phyloP scores from a whole-genome alignment of 1,140 invertebrate genomes.

The Hetaerina americana region DNA sequence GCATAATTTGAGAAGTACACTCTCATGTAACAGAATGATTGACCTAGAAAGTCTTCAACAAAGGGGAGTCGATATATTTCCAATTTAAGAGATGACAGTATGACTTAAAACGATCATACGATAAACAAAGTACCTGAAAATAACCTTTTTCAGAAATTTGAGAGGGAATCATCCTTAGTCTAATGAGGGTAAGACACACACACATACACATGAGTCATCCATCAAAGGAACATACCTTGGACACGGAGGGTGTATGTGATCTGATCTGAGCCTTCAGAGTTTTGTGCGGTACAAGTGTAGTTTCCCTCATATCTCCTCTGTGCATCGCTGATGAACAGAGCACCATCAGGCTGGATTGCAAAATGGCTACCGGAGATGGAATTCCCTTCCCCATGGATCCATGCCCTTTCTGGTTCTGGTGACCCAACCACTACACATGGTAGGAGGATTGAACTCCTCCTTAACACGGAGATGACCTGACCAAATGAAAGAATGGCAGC shows the following conservation, averaged over 20 bases:
- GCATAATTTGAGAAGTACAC: no score
- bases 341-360: constrained; percentile 11
- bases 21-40: no score
- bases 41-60: no score
- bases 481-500: constrained; percentile 25
- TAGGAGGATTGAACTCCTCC: constrained; percentile 24
- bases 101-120: no score
- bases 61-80: no score
- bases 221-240: constrained; percentile 31
- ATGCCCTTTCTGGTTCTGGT: constrained; percentile 25
- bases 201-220: no score
- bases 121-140: no score
- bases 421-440: constrained; percentile 31
- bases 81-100: no score
- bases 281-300: constrained; percentile 19
- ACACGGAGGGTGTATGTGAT: constrained; percentile 31
- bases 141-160: no score
- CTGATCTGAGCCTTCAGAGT: constrained; percentile 27
- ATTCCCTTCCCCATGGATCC: constrained; percentile 20
- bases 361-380: constrained; percentile 18
- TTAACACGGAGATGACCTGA: constrained; percentile 17
- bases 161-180: no score
- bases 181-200: no score
- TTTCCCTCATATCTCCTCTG: constrained; percentile 18
- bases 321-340: constrained; percentile 17